phyloP scores from a whole-genome alignment of 2,888 invertebrate genomes.

The Sarcophaga subvicina region DNA sequence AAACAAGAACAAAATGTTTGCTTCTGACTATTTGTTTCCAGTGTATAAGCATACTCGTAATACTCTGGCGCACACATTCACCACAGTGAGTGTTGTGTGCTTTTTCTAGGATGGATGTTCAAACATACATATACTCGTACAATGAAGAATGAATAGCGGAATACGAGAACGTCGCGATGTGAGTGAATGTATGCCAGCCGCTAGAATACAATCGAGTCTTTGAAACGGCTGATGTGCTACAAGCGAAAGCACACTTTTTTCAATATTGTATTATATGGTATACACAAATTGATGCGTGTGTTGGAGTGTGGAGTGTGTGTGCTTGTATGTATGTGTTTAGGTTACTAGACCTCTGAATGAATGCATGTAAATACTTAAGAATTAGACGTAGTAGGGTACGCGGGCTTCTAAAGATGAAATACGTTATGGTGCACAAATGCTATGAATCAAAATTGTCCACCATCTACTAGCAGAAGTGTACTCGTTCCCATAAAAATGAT shows the following conservation, averaged over 20 bases:
- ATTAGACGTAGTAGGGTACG: background rate
- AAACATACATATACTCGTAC: background rate
- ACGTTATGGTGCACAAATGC: conserved; percentile 53
- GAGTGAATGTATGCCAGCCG: conserved; percentile 30
- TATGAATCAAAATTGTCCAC: conserved; percentile 66
- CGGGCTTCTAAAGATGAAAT: conserved; percentile 35
- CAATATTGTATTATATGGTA: background rate
- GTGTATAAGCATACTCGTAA: conserved; percentile 13
- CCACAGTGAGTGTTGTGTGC: conserved; percentile 6
- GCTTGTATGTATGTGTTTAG: background rate
- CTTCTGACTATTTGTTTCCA: conserved; percentile 19
- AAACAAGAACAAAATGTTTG: background rate
- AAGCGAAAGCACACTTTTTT: conserved; percentile 34
- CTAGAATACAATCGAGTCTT: conserved; percentile 62
- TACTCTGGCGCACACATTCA: background rate
- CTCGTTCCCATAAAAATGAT: conserved; percentile 38
- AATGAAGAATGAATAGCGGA: conserved; percentile 24
- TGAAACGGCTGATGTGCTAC: conserved; percentile 40
- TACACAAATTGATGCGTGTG: background rate
- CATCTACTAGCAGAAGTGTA: conserved; percentile 18
- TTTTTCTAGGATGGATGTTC: conserved; percentile 37
- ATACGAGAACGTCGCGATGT: background rate
- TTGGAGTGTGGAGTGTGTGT: background rate
- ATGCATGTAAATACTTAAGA: conserved; percentile 42
- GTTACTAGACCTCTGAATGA: background rate